Base-by-base conservation (phyloP, 2,797 vertebrate genomes). In the Sciurus vulgaris region DNA sequence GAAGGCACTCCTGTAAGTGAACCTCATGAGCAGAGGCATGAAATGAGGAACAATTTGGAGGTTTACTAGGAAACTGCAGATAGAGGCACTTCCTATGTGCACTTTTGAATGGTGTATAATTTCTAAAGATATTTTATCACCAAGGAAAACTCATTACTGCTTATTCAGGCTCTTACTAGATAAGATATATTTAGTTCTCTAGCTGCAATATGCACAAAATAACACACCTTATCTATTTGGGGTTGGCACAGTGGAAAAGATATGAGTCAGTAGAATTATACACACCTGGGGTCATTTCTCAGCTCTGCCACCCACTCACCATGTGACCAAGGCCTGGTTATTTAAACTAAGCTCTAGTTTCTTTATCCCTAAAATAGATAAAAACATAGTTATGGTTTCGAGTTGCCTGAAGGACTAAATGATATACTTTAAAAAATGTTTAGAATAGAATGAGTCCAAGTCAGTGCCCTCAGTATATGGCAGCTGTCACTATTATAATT, bases 341-440 rank as follows among this genome's bases (percentile, higher is more conserved):
- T 59, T 92, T 74, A 70, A 96, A 88, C 14, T 78, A 18, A 65
- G 44, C 17, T 92, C 83, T 63, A 49, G 14, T 56, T 86, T 59
- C 56, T 67, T 78, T 86, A 88, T 92, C 30, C 7, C 18, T 65
- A 67, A 82, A 93, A 81, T 22, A 85, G 67, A 63, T 54, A 70
- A 82, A 38, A 89, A 93, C n/a, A 54, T 38, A 70, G 11, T 30
- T 83, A n/a, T 28, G 18, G 54, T 79, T 72, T 38, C 72, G 12
- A 69, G 54, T 92, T 85, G 63, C 10, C 20, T n/a, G 33, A 26
- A 92, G 22, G 33, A 86, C n/a, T 91, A n/a, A 89, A 41, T 88
- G 7, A 74, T 24, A 49, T 2, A n/a, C 3, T 33, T 96, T 84
- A 83, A 24, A 96, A 94, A 49, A 51, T 88, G 10, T 2, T 77